Evolutionary conservation across 1,140 invertebrate genomes (phyloP).

Genomic region (Drosophila asahinai): DNA sequence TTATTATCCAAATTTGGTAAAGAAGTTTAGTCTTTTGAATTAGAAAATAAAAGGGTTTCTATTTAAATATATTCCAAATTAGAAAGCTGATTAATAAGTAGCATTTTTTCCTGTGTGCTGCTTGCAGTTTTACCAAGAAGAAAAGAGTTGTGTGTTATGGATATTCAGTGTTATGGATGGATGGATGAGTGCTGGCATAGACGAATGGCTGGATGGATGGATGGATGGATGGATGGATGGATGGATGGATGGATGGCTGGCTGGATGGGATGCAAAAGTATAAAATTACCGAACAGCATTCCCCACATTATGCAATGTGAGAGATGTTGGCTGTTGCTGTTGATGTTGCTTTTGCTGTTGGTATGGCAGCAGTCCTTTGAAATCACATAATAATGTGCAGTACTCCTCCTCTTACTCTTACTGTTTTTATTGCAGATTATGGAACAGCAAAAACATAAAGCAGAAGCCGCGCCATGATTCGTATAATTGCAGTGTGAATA

Average conservation of each 20-base stretch:
- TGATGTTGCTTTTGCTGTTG: conserved; percentile 61
- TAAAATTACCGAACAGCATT: conserved; percentile 68
- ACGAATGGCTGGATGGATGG: conserved; percentile 34
- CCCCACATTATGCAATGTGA: conserved; percentile 74
- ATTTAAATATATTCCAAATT: no score
- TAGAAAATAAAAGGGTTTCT: no score
- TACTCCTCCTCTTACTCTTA: conserved; percentile 1
- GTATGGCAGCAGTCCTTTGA: conserved; percentile 71
- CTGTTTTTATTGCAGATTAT: conserved; percentile 80
- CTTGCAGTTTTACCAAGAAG: conserved; percentile 2
- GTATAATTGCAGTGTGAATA: conserved; percentile 82
- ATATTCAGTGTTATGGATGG: conserved; percentile 48
- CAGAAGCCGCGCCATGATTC: conserved; percentile 71
- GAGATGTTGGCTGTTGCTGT: conserved; percentile 36
- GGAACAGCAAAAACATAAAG: conserved; percentile 71
- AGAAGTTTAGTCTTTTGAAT: no score
- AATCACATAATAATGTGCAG: conserved; percentile 77
- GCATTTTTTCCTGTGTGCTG: conserved; percentile 1
- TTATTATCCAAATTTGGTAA: no score
- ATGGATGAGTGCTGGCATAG: conserved; percentile 37
- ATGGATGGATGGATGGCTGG: conserved; percentile 25
- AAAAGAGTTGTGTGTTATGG: conserved; percentile 35
- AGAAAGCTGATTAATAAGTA: no score
- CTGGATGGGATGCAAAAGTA: conserved; percentile 44
- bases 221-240: no score